phyloP scores from a whole-genome alignment of 1,140 invertebrate genomes.

The Octopus bimaculoides region DNA sequence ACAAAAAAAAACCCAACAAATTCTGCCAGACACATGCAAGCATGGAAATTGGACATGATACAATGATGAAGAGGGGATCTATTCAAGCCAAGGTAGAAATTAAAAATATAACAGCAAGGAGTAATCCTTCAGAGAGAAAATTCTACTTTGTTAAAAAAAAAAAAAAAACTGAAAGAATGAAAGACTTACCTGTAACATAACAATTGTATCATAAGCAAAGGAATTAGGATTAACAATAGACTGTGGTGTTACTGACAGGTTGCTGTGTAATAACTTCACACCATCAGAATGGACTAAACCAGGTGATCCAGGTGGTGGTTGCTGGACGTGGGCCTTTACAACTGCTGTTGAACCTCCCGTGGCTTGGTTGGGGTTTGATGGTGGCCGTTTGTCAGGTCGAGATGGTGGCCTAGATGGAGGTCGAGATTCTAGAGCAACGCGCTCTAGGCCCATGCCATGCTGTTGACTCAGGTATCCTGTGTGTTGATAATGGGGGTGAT shows the following conservation, averaged over 20 bases:
- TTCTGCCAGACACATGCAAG: no score
- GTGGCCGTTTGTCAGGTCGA: constrained; percentile 13
- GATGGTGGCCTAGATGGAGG: constrained; percentile 13
- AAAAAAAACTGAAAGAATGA: no score
- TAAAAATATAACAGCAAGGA: no score
- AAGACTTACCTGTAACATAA: not conserved
- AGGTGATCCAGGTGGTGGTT: not conserved
- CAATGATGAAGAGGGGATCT: no score
- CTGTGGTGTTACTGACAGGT: not conserved
- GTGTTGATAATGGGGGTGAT: constrained; percentile 15
- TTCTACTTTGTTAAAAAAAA: no score
- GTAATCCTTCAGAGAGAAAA: no score
- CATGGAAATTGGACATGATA: no score
- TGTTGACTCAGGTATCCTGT: not conserved
- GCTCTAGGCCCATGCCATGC: constrained; percentile 4
- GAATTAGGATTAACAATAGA: not conserved
- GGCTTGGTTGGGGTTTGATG: constrained; percentile 7
- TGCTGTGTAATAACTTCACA: not conserved
- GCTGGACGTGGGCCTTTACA: constrained; percentile 10
- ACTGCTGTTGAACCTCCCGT: not conserved
- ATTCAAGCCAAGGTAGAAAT: no score
- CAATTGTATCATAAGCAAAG: not conserved
- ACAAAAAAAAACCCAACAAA: no score
- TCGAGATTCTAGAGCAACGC: not conserved
- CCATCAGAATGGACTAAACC: not conserved